phyloP scores from a whole-genome alignment of 2,797 vertebrate species.

The Clarias laeviceps region DNA sequence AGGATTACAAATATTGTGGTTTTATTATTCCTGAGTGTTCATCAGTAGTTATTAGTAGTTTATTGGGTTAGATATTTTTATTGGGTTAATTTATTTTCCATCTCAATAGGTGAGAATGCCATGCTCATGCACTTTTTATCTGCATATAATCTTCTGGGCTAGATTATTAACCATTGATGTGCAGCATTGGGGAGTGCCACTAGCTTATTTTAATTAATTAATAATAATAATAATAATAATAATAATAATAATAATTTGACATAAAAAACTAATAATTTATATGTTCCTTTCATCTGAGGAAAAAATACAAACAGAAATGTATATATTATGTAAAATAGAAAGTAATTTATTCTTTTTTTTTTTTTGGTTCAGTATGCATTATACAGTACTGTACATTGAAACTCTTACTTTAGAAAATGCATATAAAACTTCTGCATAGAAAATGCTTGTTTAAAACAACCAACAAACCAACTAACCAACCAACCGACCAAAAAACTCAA shows the following conservation, averaged over 20 bases:
- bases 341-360: background rate
- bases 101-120: background rate
- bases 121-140: background rate
- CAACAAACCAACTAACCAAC: constrained; percentile 42
- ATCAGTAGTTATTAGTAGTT: background rate
- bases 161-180: background rate
- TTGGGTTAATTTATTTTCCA: background rate
- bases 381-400: constrained; percentile 15
- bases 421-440: constrained; percentile 62
- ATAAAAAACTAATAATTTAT: too few species aligned
- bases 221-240: too few species aligned
- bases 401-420: constrained; percentile 41
- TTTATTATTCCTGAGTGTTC: background rate
- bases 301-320: background rate
- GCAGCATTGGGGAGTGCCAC: background rate
- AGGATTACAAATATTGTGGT: background rate
- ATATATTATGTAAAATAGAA: background rate
- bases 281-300: background rate
- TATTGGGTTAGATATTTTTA: background rate
- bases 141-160: background rate
- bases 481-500: background rate
- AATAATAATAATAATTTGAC: too few species aligned
- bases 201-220: too few species aligned
- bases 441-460: constrained; percentile 61
- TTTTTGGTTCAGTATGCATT: constrained; percentile 10